A percentile compares a stretch with the other conserved stretches of the same genome.
phyloP scores from a whole-genome alignment of 2,888 invertebrate genomes.

The Caenorhabditis angaria region DNA sequence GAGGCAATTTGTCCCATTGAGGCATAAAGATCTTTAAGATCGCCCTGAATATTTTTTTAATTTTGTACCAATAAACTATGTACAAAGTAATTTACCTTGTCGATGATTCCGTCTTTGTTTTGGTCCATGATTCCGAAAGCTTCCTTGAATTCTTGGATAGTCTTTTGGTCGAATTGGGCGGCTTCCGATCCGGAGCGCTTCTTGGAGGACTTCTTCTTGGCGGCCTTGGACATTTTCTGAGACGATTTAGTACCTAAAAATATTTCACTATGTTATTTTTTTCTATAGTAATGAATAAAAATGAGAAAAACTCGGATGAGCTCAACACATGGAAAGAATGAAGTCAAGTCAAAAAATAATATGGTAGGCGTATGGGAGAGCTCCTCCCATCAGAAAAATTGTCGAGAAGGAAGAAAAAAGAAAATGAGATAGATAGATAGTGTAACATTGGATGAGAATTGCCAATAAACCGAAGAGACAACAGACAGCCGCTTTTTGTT shows the following conservation, averaged over 20 bases:
- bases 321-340: conserved; percentile 24
- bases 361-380: conserved; percentile 40
- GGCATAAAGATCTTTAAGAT: conserved; percentile 76
- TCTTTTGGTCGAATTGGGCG: conserved; percentile 75
- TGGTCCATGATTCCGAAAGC: conserved; percentile 77
- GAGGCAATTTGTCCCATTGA: conserved; percentile 73
- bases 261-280: neutral
- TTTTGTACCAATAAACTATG: neutral
- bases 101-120: conserved; percentile 73
- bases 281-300: neutral
- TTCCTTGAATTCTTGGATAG: conserved; percentile 76
- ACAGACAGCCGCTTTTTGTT: conserved; percentile 25
- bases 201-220: conserved; percentile 67
- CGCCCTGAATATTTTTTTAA: conserved; percentile 66
- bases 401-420: conserved; percentile 23
- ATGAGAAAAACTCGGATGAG: neutral
- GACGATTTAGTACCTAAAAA: conserved; percentile 32
- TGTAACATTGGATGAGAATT: conserved; percentile 23
- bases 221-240: conserved; percentile 52
- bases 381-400: neutral
- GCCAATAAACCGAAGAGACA: neutral
- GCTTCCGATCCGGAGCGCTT: conserved; percentile 75
- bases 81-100: conserved; percentile 38
- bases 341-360: conserved; percentile 30
- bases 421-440: conserved; percentile 22